Conservation (phyloP, 2,888 invertebrate species). For the Drosophila silvestris region DNA sequence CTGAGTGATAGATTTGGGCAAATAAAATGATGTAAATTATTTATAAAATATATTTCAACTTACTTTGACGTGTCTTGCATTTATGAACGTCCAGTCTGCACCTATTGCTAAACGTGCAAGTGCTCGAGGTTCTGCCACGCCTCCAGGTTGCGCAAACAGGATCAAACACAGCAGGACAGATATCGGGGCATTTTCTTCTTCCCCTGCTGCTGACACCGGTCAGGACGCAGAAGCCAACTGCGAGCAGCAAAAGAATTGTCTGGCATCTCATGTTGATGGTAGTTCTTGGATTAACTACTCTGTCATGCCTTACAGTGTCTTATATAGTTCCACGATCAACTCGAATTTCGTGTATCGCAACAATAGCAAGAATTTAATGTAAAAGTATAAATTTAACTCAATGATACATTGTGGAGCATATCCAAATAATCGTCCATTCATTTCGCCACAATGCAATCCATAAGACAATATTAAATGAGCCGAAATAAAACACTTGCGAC, state of each 20-base stretch:
- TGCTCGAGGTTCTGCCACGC: not conserved
- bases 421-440: not conserved
- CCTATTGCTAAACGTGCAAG: not conserved
- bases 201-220: not conserved
- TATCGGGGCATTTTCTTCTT: not conserved
- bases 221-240: not conserved
- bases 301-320: rapidly evolving
- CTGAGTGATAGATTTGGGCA: not conserved
- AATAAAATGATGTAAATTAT: not conserved
- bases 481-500: no score
- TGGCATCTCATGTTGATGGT: not conserved
- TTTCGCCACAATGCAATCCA: not conserved
- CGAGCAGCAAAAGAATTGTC: not conserved
- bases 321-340: not conserved
- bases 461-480: no score
- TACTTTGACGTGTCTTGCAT: not conserved
- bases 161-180: not conserved
- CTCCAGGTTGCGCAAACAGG: not conserved
- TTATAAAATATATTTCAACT: not conserved
- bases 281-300: not conserved
- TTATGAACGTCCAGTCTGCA: not conserved
- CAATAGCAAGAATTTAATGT: not conserved
- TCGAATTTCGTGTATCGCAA: not conserved
- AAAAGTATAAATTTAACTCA: not conserved
- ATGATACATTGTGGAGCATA: no score